These are phyloP conservation scores for Lepidothrix coronata DNA, from an alignment of 2,113 vertebrate genomes.

Conservation along the genomic window DNA sequence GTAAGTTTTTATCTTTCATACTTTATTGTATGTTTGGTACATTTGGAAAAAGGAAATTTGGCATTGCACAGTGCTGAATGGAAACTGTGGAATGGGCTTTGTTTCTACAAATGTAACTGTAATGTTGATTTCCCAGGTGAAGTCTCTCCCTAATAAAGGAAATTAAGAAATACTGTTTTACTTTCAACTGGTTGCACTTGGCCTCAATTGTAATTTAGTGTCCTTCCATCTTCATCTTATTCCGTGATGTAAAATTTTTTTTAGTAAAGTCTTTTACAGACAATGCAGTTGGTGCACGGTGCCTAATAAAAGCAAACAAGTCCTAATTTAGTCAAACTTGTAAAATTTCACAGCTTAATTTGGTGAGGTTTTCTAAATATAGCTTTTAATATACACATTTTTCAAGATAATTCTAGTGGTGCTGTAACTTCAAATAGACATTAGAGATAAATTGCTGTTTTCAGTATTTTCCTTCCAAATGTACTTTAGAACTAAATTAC, in stretches of 20 bases:
- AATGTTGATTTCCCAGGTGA: neutral
- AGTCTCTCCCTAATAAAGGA: neutral
- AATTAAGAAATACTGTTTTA: neutral
- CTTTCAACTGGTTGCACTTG: neutral
- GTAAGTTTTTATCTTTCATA: slow-evolving; percentile 54
- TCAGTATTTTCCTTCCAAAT: neutral
- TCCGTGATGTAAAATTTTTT: neutral
- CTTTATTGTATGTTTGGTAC: neutral
- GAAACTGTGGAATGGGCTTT: neutral
- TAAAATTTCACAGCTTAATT: neutral
- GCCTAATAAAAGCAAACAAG: neutral
- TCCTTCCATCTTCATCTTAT: neutral
- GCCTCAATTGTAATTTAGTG: neutral
- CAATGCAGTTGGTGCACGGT: neutral
- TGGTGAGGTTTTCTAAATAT: neutral
- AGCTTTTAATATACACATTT: neutral
- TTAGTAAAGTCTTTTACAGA: neutral
- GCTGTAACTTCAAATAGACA: neutral
- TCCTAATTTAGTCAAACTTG: neutral
- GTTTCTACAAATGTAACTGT: neutral
- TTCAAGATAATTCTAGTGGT: neutral
- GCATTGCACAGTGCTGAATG: neutral
- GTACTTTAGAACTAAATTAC: neutral
- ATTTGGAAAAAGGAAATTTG: neutral
- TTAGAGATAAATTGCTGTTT: neutral